Evolutionary conservation across 2,888 invertebrate species (phyloP), one percentile per base, ranked within the genome.

Genomic region (Hypolimnas misippus): DNA sequence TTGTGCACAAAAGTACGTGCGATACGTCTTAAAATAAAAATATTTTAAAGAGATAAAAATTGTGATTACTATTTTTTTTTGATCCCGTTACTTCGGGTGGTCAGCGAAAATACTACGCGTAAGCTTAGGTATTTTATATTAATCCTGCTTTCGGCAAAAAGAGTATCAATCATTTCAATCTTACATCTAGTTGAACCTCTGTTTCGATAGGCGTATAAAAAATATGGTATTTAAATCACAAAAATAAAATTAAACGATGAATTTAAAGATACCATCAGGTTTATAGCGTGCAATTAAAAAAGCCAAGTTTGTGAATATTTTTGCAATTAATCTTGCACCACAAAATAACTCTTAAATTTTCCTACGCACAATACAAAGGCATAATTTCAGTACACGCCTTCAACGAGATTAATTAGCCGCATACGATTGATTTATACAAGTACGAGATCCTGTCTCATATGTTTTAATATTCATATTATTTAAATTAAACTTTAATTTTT

Each of bases 401-500:
- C 69, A 19, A 53, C 57, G 74, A 80, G 81, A 87, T 87, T 88
- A 89, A 89, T 89, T 87, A 80, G 76, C 73, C 70, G 75, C 70
- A 62, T 70, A 62, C 63, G 65, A 65, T 70, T 66, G 70, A 66
- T 69, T 68, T 70, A 64, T 57, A 25, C 29, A 29, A 29, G 49
- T n/a, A 50, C 51, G 63, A 35, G 56, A 33, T 29, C 54, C 59
- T 42, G 59, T 64, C 25, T 61, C 46, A 49, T 66, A 46, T 53
- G 50, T 58, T 58, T 62, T 58, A 55, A 55, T 54, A 54, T 21
- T 60, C 59, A 60, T 56, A 50, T 42, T 38, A 54, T 63, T 31
- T 38, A 42, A 50, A 58, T 63, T 55, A 42, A 40, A 55, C 25
- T 2, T 51, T 50, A 16, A 49, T 49, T 53, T 60, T 64, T 42